Evolutionary conservation across 2,113 vertebrate species (phyloP).

Genomic region (Xiphias gladius): DNA sequence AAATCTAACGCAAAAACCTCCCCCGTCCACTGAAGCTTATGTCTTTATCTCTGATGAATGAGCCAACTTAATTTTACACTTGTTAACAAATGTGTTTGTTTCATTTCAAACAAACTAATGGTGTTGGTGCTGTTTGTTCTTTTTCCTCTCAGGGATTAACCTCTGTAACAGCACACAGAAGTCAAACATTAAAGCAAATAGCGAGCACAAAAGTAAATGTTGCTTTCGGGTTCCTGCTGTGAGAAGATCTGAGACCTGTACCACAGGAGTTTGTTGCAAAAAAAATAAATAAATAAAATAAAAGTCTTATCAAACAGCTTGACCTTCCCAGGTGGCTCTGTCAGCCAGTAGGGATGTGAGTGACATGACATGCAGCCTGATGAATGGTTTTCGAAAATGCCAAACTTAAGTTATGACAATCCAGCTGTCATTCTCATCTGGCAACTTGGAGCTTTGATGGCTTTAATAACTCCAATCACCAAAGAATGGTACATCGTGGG

Average conservation of each 20-base stretch:
- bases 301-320: too few species aligned
- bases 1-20: not conserved
- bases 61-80: not conserved
- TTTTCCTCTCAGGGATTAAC: not conserved
- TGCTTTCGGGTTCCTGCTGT: not conserved
- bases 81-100: not conserved
- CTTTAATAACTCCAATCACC: conserved; percentile 18
- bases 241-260: not conserved
- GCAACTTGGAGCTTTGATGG: not conserved
- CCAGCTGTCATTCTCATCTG: not conserved
- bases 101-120: not conserved
- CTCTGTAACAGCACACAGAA: not conserved
- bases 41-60: not conserved
- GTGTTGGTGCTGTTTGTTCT: too few species aligned
- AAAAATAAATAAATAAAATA: not conserved
- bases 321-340: not conserved
- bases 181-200: not conserved
- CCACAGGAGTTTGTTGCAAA: too few species aligned
- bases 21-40: not conserved
- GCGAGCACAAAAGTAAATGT: not conserved
- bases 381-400: not conserved
- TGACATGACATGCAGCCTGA: not conserved
- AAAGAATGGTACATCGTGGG: not conserved
- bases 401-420: conserved; percentile 9
- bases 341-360: not conserved